phyloP scores from a whole-genome alignment of 2,797 vertebrate species.

The Bradypodion ventrale region DNA sequence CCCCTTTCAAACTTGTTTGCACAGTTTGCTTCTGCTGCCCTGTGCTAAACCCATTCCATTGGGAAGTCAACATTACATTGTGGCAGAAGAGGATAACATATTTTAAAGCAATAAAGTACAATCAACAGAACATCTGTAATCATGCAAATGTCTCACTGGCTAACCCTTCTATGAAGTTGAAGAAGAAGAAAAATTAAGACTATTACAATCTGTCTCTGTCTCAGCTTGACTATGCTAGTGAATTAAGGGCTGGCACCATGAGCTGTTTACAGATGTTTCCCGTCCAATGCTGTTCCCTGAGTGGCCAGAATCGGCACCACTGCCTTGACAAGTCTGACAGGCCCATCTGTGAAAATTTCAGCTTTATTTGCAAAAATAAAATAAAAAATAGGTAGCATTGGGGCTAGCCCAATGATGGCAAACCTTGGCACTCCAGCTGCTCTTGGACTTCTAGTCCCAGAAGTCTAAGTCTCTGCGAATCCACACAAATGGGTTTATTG shows the following conservation, averaged over 20 bases:
- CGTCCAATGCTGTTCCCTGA: background rate
- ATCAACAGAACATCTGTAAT: background rate
- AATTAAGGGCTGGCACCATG: background rate
- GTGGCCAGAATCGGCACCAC: background rate
- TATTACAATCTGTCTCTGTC: too few relatives aligned
- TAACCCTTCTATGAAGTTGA: background rate
- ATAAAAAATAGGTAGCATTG: constrained; percentile 2
- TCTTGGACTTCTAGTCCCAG: too few relatives aligned
- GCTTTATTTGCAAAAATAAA: constrained; percentile 19
- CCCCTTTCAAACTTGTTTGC: too few relatives aligned
- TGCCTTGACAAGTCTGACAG: background rate
- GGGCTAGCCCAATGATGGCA: background rate
- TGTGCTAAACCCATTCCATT: too few relatives aligned
- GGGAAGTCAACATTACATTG: too few relatives aligned
- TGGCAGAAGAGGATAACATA: too few relatives aligned
- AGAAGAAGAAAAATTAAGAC: too few relatives aligned
- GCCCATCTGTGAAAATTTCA: background rate
- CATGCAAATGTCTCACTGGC: background rate
- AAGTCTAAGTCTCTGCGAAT: too few relatives aligned
- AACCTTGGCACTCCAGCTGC: too few relatives aligned
- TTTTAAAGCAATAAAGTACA: background rate
- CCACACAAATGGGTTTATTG: too few relatives aligned
- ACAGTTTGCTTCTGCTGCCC: too few relatives aligned
- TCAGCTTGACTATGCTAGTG: background rate
- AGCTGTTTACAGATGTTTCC: background rate